phyloP scores from a whole-genome alignment of 2,888 invertebrate genomes.

The Odontocolon sp. region DNA sequence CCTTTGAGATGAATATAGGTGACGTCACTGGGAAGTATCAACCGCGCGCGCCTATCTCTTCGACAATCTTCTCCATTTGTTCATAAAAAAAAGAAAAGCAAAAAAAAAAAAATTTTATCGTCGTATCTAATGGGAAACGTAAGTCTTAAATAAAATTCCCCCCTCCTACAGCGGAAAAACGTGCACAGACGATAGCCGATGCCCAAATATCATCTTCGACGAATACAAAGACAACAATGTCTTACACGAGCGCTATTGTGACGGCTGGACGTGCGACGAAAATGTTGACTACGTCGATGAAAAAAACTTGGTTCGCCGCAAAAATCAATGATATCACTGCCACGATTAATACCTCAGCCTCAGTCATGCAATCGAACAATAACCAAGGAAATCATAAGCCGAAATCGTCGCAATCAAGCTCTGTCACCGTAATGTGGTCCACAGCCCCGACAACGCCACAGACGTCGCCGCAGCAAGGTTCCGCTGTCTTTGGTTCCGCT shows the following conservation, averaged over 20 bases:
- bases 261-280: conserved; percentile 81
- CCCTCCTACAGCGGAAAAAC: conserved; percentile 81
- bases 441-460: conserved; percentile 72
- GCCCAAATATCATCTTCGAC: conserved; percentile 80
- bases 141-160: conserved; percentile 55
- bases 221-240: conserved; percentile 83
- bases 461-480: conserved; percentile 70
- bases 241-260: conserved; percentile 83
- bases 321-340: conserved; percentile 85
- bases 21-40: too few species aligned
- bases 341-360: conserved; percentile 69
- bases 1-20: too few species aligned
- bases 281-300: conserved; percentile 83
- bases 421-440: conserved; percentile 71
- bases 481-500: conserved; percentile 8
- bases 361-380: conserved; percentile 72
- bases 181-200: conserved; percentile 79
- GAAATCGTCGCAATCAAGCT: conserved; percentile 61
- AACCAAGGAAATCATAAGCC: conserved; percentile 69
- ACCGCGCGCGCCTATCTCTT: conserved; percentile 39
- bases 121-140: conserved; percentile 45
- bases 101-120: conserved; percentile 15
- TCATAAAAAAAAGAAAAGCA: conserved; percentile 8
- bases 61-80: conserved; percentile 45
- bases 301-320: conserved; percentile 87